Evolutionary conservation across 2,113 vertebrate species (phyloP).

Genomic region (Perca schrenkii): DNA sequence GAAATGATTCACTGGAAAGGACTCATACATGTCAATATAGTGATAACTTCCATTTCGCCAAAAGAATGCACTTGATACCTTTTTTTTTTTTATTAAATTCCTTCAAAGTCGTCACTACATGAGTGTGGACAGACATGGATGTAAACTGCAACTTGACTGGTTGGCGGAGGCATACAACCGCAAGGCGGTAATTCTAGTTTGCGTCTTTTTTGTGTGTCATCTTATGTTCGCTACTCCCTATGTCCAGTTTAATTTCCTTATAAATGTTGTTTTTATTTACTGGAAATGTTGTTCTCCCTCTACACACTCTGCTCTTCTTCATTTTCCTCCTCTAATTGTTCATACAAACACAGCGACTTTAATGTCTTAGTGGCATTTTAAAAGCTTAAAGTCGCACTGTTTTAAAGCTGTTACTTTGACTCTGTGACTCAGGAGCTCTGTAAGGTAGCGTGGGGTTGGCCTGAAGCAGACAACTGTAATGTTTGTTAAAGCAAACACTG

Average conservation of each 20-base stretch:
- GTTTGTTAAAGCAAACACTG: constrained; percentile 30
- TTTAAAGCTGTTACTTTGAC: neutral
- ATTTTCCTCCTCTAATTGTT: neutral
- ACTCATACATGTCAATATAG: no score
- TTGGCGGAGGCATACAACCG: no score
- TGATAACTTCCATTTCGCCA: no score
- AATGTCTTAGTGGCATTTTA: neutral
- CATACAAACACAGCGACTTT: neutral
- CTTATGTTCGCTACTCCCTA: neutral
- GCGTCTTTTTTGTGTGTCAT: neutral
- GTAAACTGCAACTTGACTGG: no score
- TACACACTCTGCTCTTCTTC: neutral
- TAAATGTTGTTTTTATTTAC: neutral
- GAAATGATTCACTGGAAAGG: no score
- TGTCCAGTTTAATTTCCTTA: neutral
- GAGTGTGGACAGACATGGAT: no score
- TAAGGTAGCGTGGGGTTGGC: neutral
- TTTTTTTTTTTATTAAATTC: no score
- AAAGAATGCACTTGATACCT: no score
- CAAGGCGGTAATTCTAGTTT: neutral
- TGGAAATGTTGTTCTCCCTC: neutral
- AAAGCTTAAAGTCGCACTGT: constrained; percentile 1
- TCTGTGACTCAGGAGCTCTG: constrained; percentile 9
- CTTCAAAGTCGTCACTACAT: no score
- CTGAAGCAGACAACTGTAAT: neutral